These are phyloP conservation scores for Eulemur macaco DNA, from an alignment of 2,113 vertebrate species.

Conservation along the genomic window DNA sequence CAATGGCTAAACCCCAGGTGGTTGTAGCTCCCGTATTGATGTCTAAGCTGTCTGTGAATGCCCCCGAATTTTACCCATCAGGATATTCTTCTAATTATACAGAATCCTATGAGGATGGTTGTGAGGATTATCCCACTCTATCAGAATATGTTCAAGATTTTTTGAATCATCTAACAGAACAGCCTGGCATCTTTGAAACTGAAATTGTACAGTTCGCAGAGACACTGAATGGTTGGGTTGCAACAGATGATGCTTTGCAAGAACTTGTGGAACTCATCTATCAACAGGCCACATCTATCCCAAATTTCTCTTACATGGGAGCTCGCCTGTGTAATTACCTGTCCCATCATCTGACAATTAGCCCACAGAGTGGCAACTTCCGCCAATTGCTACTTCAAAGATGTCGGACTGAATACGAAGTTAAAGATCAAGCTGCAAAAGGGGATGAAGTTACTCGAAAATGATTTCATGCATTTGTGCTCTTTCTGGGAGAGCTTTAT, in stretches of 20 bases:
- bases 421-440: conserved; percentile 88
- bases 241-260: conserved; percentile 89
- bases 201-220: conserved; percentile 92
- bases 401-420: conserved; percentile 91
- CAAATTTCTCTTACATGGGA: conserved; percentile 95
- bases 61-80: conserved; percentile 93
- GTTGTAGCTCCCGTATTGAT: conserved; percentile 82
- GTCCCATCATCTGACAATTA: conserved; percentile 91
- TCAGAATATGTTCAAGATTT: conserved; percentile 93
- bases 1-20: conserved; percentile 81
- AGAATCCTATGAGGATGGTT: conserved; percentile 86
- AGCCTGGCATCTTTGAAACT: conserved; percentile 94
- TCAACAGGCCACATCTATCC: conserved; percentile 94
- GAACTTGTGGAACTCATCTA: conserved; percentile 96
- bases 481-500: conserved; percentile 97
- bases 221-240: conserved; percentile 91
- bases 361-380: conserved; percentile 90
- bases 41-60: conserved; percentile 93
- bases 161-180: conserved; percentile 91
- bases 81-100: conserved; percentile 81
- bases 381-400: conserved; percentile 91
- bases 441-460: conserved; percentile 89
- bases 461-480: conserved; percentile 94
- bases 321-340: conserved; percentile 95
- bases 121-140: conserved; percentile 86